phyloP scores from a whole-genome alignment of 2,797 vertebrate species.

The Potorous gilbertii region DNA sequence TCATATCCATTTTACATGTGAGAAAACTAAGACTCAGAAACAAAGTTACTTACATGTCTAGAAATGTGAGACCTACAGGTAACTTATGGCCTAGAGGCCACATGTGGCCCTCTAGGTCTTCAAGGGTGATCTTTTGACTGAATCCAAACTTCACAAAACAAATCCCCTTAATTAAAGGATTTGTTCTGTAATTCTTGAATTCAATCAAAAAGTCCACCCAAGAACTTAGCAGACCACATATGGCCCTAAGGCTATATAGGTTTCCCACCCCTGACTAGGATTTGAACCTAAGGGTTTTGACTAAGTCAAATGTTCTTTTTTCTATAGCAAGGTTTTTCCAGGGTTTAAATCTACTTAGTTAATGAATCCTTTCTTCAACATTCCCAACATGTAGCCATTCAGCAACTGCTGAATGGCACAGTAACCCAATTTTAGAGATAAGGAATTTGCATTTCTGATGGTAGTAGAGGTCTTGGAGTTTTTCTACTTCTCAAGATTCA shows the following conservation, averaged over 20 bases:
- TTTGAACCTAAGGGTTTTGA: background rate
- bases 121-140: too few species aligned
- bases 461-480: background rate
- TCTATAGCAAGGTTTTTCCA: background rate
- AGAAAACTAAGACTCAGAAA: background rate
- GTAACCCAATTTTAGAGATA: background rate
- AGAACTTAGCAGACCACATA: too few species aligned
- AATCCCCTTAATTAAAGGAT: too few species aligned
- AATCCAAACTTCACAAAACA: too few species aligned
- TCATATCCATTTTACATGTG: too few species aligned
- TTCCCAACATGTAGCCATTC: background rate
- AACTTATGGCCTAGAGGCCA: too few species aligned
- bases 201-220: too few species aligned
- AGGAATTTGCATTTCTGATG: background rate
- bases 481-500: background rate
- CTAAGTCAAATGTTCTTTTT: background rate
- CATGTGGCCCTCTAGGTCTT: too few species aligned
- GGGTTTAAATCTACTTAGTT: background rate
- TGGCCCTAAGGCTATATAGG: too few species aligned
- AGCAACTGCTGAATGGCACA: background rate
- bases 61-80: too few species aligned
- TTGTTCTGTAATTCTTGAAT: too few species aligned
- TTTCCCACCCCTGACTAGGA: background rate
- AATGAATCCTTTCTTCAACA: background rate
- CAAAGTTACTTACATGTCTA: background rate